These are phyloP conservation scores for Chymomyza procnemis DNA, from an alignment of 2,888 invertebrate species.

Conservation along the genomic window DNA sequence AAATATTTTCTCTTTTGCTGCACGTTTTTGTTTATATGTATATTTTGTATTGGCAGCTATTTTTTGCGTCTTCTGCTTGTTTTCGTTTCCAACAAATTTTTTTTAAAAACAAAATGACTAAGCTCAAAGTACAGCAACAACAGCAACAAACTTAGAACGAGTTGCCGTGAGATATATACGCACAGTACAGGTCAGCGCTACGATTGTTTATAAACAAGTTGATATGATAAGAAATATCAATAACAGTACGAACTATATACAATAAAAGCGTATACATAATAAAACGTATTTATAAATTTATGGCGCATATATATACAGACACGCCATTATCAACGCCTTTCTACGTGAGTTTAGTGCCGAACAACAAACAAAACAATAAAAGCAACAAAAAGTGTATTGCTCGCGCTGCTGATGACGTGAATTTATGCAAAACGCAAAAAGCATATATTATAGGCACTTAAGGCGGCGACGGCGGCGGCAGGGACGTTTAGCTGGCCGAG, in stretches of 20 bases:
- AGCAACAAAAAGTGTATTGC: constrained; percentile 11
- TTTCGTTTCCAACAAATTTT: constrained; percentile 15
- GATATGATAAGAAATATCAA: background rate
- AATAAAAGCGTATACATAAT: background rate
- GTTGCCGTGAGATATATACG: constrained; percentile 2
- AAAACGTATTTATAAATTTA: constrained; percentile 25
- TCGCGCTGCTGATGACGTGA: constrained; percentile 21
- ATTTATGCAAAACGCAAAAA: constrained; percentile 54
- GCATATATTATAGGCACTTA: constrained; percentile 8
- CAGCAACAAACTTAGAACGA: constrained; percentile 27
- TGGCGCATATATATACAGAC: constrained; percentile 25
- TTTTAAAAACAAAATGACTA: constrained; percentile 56
- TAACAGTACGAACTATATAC: background rate
- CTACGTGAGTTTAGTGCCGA: background rate
- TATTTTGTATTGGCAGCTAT: constrained; percentile 28
- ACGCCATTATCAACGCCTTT: constrained; percentile 13
- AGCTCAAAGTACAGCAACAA: constrained; percentile 52
- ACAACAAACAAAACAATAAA: constrained; percentile 10
- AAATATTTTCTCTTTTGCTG: constrained; percentile 53
- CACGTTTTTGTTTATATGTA: constrained; percentile 35
- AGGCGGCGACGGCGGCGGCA: constrained; percentile 23
- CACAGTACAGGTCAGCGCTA: background rate
- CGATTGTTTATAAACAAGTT: constrained; percentile 4
- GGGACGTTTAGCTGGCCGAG: constrained; percentile 24
- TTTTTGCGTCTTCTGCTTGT: constrained; percentile 39